phyloP scores from a whole-genome alignment of 2,797 vertebrate genomes.

The Rhadinocentrus ornatus region DNA sequence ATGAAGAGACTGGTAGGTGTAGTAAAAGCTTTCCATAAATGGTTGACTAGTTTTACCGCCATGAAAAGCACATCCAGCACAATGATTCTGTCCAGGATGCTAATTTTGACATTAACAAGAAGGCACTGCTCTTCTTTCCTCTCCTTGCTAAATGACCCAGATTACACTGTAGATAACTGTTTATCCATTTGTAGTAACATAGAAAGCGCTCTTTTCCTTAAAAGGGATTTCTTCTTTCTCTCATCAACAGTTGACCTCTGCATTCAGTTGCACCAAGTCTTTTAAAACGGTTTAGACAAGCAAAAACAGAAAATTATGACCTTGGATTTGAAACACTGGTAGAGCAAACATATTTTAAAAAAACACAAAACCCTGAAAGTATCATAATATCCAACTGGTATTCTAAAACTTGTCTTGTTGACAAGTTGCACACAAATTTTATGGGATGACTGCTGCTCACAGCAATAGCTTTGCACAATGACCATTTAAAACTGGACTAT shows the following conservation, averaged over 20 bases:
- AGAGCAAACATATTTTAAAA: no score
- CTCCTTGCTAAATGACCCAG: neutral
- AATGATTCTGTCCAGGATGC: conserved; percentile 30
- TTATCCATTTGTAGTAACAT: conserved; percentile 9
- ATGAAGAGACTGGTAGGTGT: conserved; percentile 5
- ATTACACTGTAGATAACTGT: neutral
- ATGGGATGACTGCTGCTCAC: no score
- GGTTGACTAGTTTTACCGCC: conserved; percentile 17
- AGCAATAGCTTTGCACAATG: no score
- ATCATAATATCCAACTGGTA: no score
- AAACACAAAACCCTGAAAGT: no score
- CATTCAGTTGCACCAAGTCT: no score
- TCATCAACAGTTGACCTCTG: neutral
- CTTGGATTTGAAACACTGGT: no score
- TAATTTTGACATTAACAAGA: conserved; percentile 33
- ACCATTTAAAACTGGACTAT: no score
- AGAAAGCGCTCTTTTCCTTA: neutral
- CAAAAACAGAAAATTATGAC: no score
- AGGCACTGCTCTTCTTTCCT: neutral
- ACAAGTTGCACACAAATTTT: no score
- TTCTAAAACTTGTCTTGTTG: no score
- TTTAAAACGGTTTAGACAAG: no score
- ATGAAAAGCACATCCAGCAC: conserved; percentile 5
- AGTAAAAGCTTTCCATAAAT: conserved; percentile 30
- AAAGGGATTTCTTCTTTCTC: neutral